These are phyloP conservation scores for Xiphorhynchus erythropygius DNA, from an alignment of 2,797 vertebrate genomes.

Conservation along the genomic window DNA sequence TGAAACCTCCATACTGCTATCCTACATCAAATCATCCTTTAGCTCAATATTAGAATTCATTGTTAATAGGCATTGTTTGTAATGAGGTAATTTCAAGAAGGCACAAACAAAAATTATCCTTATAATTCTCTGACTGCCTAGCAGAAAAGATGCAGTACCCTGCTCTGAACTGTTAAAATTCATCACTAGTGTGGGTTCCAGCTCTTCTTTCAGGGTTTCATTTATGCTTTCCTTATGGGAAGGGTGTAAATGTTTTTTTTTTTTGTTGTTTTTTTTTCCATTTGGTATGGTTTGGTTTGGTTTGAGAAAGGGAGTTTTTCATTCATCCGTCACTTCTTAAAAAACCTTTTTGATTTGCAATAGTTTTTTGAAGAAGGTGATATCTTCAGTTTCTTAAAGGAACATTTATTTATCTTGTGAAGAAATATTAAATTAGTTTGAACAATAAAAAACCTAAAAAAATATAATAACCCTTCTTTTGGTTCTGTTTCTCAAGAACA, in stretches of 20 bases:
- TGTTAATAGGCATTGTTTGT: not conserved
- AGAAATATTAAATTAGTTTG: not conserved
- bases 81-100: not conserved
- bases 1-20: not conserved
- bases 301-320: not conserved
- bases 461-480: not conserved
- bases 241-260: not conserved
- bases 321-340: not conserved
- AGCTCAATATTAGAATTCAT: not conserved
- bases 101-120: not conserved
- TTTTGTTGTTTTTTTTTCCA: fast-evolving
- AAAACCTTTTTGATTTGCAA: not conserved
- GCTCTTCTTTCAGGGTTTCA: not conserved
- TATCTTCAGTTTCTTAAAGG: not conserved
- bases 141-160: not conserved
- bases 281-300: not conserved
- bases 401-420: not conserved
- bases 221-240: not conserved
- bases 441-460: not conserved
- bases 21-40: not conserved
- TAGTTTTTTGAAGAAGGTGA: not conserved
- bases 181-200: not conserved
- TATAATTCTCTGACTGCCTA: not conserved
- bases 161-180: not conserved
- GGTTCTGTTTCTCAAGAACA: not conserved